Percentiles rank a stretch among this genome's conserved stretches.
Conservation (phyloP, 2,797 vertebrate genomes). For the Parauchenoglanis punctatus region DNA sequence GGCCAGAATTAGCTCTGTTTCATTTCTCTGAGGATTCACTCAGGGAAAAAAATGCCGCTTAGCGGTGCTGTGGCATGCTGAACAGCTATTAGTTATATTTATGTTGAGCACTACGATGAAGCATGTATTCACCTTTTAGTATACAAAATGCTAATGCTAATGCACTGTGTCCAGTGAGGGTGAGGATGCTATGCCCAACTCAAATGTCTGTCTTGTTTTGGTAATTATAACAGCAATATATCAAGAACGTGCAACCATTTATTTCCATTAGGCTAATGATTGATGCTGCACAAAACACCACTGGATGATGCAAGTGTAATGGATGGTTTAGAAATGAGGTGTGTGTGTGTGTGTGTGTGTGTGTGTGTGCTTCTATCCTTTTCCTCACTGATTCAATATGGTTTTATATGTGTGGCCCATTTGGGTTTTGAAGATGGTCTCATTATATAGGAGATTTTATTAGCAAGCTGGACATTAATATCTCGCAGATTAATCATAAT, state of each 20-base stretch:
- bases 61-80: neutral
- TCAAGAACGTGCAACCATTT: slow-evolving; percentile 4
- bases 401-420: slow-evolving; percentile 25
- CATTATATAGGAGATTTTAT: slow-evolving; percentile 34
- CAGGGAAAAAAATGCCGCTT: neutral
- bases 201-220: slow-evolving; percentile 1
- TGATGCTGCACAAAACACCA: neutral
- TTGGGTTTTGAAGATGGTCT: neutral
- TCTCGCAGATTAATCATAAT: slow-evolving; percentile 15
- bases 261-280: slow-evolving; percentile 36
- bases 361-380: slow-evolving; percentile 10
- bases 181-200: neutral
- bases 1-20: neutral
- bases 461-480: slow-evolving; percentile 35
- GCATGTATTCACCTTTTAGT: slow-evolving; percentile 41
- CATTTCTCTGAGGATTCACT: neutral
- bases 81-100: slow-evolving; percentile 36
- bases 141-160: slow-evolving; percentile 26
- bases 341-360: slow-evolving; percentile 1
- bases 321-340: slow-evolving; percentile 9
- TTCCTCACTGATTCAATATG: neutral
- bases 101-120: slow-evolving; percentile 32
- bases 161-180: neutral
- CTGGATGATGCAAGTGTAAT: neutral
- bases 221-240: slow-evolving; percentile 15